Base-by-base conservation (phyloP, 37 sponge, comb jelly and placozoan genomes). In the Beroe forskalii region DNA sequence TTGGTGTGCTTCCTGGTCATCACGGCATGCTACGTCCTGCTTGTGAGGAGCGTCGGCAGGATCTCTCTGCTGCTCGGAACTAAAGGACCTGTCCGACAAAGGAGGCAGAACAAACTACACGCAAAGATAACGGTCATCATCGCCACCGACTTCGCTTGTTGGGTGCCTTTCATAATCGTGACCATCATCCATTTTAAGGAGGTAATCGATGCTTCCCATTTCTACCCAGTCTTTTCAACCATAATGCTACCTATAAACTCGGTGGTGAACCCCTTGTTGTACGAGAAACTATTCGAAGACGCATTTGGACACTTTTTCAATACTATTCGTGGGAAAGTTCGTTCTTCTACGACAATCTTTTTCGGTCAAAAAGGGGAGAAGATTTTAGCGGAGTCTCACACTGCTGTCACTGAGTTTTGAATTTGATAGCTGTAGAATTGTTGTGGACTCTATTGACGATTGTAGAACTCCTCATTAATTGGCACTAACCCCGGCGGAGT, bases 1-100 rank as follows among this genome's bases (percentile, higher is more conserved):
- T 69, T 69, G 28, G 38, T 69, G 38, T 69, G 72, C 32, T 69
- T 69, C 38, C 72, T 69, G 2, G 27, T 69, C 8, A 69, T 69
- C 28, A 69, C 39, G 2, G 17, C 17, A 33, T 36, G 38, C 19
- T 69, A 69, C 72, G 12, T 27, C 38, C 3, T 63, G 28, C 20
- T 63, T 3, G 25, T 28, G 28, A 23, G 20, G 28, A 69, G 12
- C 27, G 39, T 69, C 17, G 0, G 38, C 1, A 27, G 17, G 19
- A 17, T 32, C 19, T 28, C 66, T n/a, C 27, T 33, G 27, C 4
- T 32, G 28, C 1, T 17, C 37, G 38, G 12, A 69, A 27, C 17
- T 1, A 36, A 1, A 36, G 32, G 19, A 6, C 19, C 12, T 2
- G 19, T 14, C 12, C 36, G 32, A 2, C 36, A 32, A 32, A 3